Base-by-base conservation (phyloP, 1,140 invertebrate species). In the Amyelois transitella region DNA sequence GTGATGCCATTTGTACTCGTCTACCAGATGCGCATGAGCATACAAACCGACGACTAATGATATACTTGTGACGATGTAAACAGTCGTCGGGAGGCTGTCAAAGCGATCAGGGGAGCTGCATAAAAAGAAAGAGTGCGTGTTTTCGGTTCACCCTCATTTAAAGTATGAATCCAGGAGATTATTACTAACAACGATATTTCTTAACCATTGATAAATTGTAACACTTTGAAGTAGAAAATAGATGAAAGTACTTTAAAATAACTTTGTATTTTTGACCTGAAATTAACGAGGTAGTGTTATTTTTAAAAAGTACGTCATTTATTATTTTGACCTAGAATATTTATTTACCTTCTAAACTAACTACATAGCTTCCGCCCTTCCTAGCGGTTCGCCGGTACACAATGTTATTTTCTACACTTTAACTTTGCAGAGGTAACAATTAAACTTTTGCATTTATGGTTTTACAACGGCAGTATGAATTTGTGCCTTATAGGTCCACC, bases 1-100 rank as follows among this genome's bases (percentile, higher is more conserved):
- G 45, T 61, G 18, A 17, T 18, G 14, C 47, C 51, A 51, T 57
- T 17, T 57, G 64, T 64, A 61, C 61, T 55, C 58, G 54, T 62
- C 44, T 48, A 51, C 69, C 71, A 74, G 69, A 77, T 77, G 74
- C 64, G 64, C 56, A 17, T 50, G 53, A 38, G 60, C 54, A 53
- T 54, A 60, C 18, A 51, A 63, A 62, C 53, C 66, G 77, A 72
- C 76, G 75, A 87, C 84, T 87, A 86, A 87, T 87, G 84, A 84
- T 70, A 72, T 55, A 72, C 62, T 64, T 68, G 76, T 64, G 84
- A 80, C 73, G 84, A 85, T 77, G 77, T 81, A 77, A 80, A 79
- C 77, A 83, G 77, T 83, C 77, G 69, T 65, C 79, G 69, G 62
- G 54, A 64, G 60, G 55, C 71, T 81, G 83, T 83, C 80, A 79